Evolutionary conservation across 2,113 vertebrate genomes (phyloP).

Genomic region (Gambusia affinis): DNA sequence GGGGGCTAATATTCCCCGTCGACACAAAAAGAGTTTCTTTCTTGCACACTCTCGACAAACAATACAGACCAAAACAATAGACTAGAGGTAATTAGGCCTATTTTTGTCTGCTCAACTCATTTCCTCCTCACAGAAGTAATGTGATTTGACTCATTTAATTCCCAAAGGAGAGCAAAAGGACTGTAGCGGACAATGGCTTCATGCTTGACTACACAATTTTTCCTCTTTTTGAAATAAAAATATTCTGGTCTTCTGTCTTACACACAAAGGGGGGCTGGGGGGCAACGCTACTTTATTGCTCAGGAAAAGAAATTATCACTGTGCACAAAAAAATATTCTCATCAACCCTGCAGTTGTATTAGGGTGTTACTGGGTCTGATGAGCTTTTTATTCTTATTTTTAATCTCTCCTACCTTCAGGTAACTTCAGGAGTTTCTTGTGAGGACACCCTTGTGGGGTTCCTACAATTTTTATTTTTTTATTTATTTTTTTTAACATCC

Average conservation of each 20-base stretch:
- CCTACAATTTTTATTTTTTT: no score
- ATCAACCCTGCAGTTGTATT: not conserved
- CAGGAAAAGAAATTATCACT: conserved; percentile 2
- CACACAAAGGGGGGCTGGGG: not conserved
- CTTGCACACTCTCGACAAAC: not conserved
- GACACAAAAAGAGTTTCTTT: conserved; percentile 33
- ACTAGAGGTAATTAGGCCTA: conserved; percentile 60
- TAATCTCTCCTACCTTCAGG: not conserved
- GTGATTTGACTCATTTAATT: conserved; percentile 57
- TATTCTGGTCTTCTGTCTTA: conserved; percentile 17
- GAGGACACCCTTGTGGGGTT: not conserved
- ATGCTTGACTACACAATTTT: conserved; percentile 46
- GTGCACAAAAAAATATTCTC: conserved; percentile 12
- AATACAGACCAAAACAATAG: conserved; percentile 22
- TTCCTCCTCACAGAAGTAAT: conserved; percentile 52
- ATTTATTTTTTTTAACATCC: no score
- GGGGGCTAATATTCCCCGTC: conserved; percentile 40
- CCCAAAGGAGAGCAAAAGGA: conserved; percentile 27
- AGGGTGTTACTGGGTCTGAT: conserved; percentile 11
- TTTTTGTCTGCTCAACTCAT: conserved; percentile 53
- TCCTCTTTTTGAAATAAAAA: conserved; percentile 1
- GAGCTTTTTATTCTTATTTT: not conserved
- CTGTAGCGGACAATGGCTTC: conserved; percentile 33
- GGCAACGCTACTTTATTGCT: not conserved
- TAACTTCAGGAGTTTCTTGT: not conserved